Base-by-base conservation (phyloP, 2,113 vertebrate genomes). In the Noctilio leporinus region DNA sequence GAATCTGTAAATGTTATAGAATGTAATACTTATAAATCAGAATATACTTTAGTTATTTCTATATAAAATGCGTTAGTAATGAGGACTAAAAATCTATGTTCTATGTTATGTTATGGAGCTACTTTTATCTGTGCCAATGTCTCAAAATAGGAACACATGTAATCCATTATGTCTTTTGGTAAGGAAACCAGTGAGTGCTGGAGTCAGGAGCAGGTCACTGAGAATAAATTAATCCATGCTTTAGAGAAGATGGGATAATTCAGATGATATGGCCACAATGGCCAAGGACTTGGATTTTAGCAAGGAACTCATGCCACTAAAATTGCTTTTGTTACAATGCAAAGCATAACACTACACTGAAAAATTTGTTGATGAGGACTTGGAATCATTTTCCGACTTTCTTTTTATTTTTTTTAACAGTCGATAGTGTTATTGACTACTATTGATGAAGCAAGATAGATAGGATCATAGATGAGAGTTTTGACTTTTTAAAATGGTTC, bases 401-500 rank as follows among this genome's bases (percentile, higher is more conserved):
- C 19, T 1, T 76, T 24, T 1, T 3, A 24, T 69, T 82, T 65
- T 10, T 0, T 67, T 5, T 0, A 35, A 70, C 85, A 69, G 55
- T 45, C 24, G 38, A 20, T 57, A 35, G 24, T 55, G 57, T 4
- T 67, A 12, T 55, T 59, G 33, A 73, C 51, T 69, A 43, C 8
- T 55, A 7, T 55, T 55, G 8, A 75, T 15, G 40, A 30, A 86
- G 3, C 15, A 93, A 40, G 38, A 38, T 43, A 11, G 14, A 70
- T 19, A 0, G 1, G 22, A 75, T 38, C 62, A 76, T 28, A 72
- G 38, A 83, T 33, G 6, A 49, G 43, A n/a, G 28, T 49, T 89
- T 45, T 82, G 7, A 91, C n/a, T 91, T 82, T 76, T 93, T 86
- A 84, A 70, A 70, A 57, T 38, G 92, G n/a, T 20, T 70, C 19